phyloP scores from a whole-genome alignment of 2,113 vertebrate species.

The Rhinolophus ferrumequinum region DNA sequence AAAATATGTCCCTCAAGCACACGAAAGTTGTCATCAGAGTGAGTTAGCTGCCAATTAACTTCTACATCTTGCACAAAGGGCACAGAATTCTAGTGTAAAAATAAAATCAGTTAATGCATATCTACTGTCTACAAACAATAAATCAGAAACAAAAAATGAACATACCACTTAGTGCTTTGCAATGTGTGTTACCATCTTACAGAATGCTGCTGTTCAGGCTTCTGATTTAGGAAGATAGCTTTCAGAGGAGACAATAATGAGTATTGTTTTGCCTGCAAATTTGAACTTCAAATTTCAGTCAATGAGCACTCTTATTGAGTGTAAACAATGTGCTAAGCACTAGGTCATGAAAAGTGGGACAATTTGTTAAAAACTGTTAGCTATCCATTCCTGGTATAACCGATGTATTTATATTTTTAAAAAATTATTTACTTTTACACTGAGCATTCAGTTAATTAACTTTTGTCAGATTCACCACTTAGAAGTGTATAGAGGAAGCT shows the following conservation, averaged over 20 bases:
- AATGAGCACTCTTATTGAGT: neutral
- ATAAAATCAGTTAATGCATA: slow-evolving; percentile 78
- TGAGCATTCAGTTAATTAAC: neutral
- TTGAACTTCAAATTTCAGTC: neutral
- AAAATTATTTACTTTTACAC: neutral
- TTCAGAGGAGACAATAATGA: neutral
- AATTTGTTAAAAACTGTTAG: neutral
- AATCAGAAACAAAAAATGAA: slow-evolving; percentile 75
- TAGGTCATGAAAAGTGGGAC: neutral
- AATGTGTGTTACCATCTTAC: neutral
- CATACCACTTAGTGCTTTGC: slow-evolving; percentile 40
- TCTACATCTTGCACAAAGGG: slow-evolving; percentile 79
- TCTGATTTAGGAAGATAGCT: neutral
- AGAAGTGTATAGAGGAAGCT: neutral
- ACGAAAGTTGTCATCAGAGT: slow-evolving; percentile 81
- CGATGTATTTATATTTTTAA: neutral
- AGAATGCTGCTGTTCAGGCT: neutral
- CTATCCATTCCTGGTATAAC: neutral
- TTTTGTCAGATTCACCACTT: neutral
- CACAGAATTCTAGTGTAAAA: slow-evolving; percentile 77
- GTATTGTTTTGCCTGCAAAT: neutral
- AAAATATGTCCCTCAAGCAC: slow-evolving; percentile 81
- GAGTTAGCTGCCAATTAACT: slow-evolving; percentile 85
- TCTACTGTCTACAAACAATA: slow-evolving; percentile 68
- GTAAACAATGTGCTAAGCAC: neutral